A percentile compares a stretch with the other conserved stretches of the same genome.
phyloP scores from a whole-genome alignment of 2,888 invertebrate species.

The Pseudococcus longispinus region DNA sequence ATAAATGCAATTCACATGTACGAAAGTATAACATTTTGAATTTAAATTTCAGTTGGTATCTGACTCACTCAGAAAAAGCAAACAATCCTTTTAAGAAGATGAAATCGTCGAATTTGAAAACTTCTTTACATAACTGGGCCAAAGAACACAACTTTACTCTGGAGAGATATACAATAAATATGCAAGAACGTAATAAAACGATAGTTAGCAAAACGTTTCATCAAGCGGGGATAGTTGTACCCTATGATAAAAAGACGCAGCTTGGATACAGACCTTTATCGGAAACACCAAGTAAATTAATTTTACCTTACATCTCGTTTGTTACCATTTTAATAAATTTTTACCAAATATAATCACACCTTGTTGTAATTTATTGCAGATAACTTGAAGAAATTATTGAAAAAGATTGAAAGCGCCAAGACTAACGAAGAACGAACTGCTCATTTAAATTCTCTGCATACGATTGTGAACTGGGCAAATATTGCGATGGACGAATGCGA shows the following conservation, averaged over 20 bases:
- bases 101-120: conserved; percentile 69
- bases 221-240: conserved; percentile 82
- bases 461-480: conserved; percentile 80
- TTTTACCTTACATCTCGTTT: conserved; percentile 23
- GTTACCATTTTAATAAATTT: too few relatives aligned
- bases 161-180: conserved; percentile 65
- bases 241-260: conserved; percentile 79
- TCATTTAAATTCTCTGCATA: conserved; percentile 76
- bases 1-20: background rate
- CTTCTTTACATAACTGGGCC: conserved; percentile 71
- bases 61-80: conserved; percentile 65
- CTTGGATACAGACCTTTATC: conserved; percentile 82
- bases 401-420: conserved; percentile 69
- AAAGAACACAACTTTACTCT: conserved; percentile 69
- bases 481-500: conserved; percentile 95
- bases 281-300: conserved; percentile 70
- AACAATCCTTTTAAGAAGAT: conserved; percentile 72
- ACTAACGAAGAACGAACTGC: conserved; percentile 69
- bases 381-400: conserved; percentile 72
- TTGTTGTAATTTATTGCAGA: conserved; percentile 40
- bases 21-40: background rate
- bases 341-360: background rate
- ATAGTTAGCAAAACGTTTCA: conserved; percentile 79
- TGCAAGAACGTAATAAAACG: conserved; percentile 70
- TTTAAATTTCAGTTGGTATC: conserved; percentile 64